Conservation (phyloP, 1,140 invertebrate genomes). For the Halictus rubicundus region DNA sequence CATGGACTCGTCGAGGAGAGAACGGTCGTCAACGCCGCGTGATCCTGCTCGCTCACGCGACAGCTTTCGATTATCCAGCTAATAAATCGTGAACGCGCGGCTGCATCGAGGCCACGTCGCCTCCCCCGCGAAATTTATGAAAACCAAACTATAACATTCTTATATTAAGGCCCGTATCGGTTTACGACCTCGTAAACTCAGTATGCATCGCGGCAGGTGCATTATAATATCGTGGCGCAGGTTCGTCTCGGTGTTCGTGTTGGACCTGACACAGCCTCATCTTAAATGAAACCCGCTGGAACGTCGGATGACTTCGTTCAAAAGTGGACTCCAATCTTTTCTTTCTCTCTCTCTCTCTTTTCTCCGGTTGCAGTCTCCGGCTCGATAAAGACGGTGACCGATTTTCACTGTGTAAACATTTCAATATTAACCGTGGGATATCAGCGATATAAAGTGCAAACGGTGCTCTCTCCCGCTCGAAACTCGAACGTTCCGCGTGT, state of each 20-base stretch:
- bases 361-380: no score
- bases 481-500: slow-evolving; percentile 29
- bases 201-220: slow-evolving; percentile 61
- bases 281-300: slow-evolving; percentile 54
- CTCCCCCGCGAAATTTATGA: slow-evolving; percentile 67
- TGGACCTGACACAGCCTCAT: slow-evolving; percentile 10
- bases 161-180: slow-evolving; percentile 72
- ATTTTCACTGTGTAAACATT: not conserved
- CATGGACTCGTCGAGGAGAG: slow-evolving; percentile 24
- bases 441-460: not conserved
- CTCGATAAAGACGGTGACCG: not conserved
- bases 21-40: slow-evolving; percentile 7
- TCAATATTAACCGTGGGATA: not conserved
- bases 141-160: slow-evolving; percentile 73
- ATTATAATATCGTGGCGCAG: slow-evolving; percentile 63
- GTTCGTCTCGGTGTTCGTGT: slow-evolving; percentile 13
- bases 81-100: slow-evolving; percentile 37
- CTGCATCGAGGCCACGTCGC: slow-evolving; percentile 15
- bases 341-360: no score
- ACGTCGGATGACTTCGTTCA: no score
- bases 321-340: no score
- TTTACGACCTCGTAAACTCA: slow-evolving; percentile 72
- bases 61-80: slow-evolving; percentile 46
- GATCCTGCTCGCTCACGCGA: slow-evolving; percentile 30
- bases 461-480: not conserved